These are phyloP conservation scores for Tachysurus fulvidraco DNA, from an alignment of 2,113 vertebrate species.

Conservation along the genomic window DNA sequence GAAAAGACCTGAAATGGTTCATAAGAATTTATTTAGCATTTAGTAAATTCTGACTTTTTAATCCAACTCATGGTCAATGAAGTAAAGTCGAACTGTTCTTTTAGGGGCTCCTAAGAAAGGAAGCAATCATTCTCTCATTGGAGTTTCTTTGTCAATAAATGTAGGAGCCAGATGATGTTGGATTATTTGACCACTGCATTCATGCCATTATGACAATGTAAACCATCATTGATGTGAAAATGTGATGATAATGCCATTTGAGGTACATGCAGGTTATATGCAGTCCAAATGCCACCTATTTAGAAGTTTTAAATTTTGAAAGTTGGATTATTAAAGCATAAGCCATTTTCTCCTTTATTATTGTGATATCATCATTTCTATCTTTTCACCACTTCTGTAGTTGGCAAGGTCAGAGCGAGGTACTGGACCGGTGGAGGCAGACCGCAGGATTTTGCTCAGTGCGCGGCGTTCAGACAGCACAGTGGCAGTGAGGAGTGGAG, in stretches of 20 bases:
- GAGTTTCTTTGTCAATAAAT: background rate
- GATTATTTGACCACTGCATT: background rate
- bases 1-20: background rate
- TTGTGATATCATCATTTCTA: slow-evolving; percentile 7
- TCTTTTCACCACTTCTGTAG: slow-evolving; percentile 44
- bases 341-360: slow-evolving; percentile 16
- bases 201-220: background rate
- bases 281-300: background rate
- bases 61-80: background rate
- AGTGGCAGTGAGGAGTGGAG: slow-evolving; percentile 48
- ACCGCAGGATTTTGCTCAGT: slow-evolving; percentile 39
- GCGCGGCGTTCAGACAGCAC: slow-evolving; percentile 50
- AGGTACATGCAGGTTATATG: background rate
- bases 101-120: background rate
- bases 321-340: background rate
- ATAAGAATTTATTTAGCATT: slow-evolving; percentile 14
- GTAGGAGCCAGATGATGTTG: background rate
- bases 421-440: slow-evolving; percentile 31
- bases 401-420: slow-evolving; percentile 53
- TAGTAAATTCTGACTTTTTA: background rate
- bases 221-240: background rate
- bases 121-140: background rate
- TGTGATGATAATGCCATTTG: background rate
- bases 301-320: background rate
- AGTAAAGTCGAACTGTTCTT: background rate